Evolutionary conservation across 2,888 invertebrate genomes (phyloP).

Genomic region (Plagodis dolabraria): DNA sequence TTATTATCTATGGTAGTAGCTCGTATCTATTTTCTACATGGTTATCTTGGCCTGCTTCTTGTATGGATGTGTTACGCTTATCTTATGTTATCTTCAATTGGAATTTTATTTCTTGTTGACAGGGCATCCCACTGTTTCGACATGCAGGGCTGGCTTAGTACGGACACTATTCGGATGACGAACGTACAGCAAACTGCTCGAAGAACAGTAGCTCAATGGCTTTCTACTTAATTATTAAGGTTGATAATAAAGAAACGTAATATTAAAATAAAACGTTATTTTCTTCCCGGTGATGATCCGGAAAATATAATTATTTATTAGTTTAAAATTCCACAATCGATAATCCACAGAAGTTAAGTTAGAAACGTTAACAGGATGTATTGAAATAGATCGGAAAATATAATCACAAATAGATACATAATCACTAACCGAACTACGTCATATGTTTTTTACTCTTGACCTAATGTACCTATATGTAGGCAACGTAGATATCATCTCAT

Average conservation of each 20-base stretch:
- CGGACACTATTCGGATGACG: constrained; percentile 73
- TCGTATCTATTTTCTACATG: too few species aligned
- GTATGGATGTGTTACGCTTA: too few species aligned
- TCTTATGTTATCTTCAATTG: neutral
- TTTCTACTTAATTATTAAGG: constrained; percentile 37
- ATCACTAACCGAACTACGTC: constrained; percentile 70
- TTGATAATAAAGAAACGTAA: neutral
- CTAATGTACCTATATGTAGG: constrained; percentile 58
- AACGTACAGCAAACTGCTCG: constrained; percentile 63
- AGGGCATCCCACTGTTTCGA: constrained; percentile 80
- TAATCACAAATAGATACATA: constrained; percentile 61
- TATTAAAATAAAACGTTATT: constrained; percentile 49
- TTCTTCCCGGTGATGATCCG: constrained; percentile 61
- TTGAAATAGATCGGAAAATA: constrained; percentile 76
- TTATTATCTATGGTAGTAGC: too few species aligned
- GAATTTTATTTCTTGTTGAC: constrained; percentile 36
- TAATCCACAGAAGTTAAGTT: constrained; percentile 75
- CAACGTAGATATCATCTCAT: constrained; percentile 67
- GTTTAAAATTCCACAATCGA: constrained; percentile 80
- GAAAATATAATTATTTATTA: constrained; percentile 78
- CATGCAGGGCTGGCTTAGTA: constrained; percentile 62
- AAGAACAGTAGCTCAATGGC: constrained; percentile 67
- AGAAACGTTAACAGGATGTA: constrained; percentile 71
- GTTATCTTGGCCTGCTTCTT: too few species aligned
- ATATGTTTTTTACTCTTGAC: constrained; percentile 53